phyloP scores from a whole-genome alignment of 2,888 invertebrate genomes.

The Euspilapteryx auroguttella region DNA sequence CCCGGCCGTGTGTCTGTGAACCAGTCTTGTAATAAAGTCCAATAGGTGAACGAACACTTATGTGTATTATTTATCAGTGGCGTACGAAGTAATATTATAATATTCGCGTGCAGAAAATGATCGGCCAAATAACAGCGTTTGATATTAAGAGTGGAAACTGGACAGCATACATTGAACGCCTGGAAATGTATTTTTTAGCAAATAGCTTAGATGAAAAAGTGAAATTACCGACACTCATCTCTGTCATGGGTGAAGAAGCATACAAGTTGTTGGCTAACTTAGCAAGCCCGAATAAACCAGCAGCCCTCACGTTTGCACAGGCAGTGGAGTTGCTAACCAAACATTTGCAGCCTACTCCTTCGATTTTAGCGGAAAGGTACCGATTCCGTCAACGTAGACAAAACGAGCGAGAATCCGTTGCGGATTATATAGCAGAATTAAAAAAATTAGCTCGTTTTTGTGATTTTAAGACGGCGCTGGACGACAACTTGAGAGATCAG shows the following conservation, averaged over 20 bases:
- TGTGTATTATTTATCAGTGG: no score
- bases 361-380: constrained; percentile 3
- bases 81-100: no score
- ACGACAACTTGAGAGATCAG: constrained; percentile 3
- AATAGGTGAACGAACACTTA: no score
- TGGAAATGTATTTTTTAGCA: no score
- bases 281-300: background rate
- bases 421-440: constrained; percentile 1
- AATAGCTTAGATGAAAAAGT: no score
- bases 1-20: no score
- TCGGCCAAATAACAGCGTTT: no score
- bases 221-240: constrained; percentile 2
- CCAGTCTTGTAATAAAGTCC: no score
- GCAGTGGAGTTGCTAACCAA: background rate
- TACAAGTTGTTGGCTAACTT: no score
- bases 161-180: no score
- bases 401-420: background rate
- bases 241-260: background rate
- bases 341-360: constrained; percentile 3
- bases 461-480: background rate
- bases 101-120: no score
- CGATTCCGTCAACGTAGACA: constrained; percentile 1
- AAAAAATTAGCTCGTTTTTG: constrained; percentile 1
- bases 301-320: background rate
- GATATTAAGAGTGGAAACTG: no score